Percentiles rank a stretch among this genome's conserved stretches.
Conservation (phyloP, 1,140 invertebrate genomes). For the Panagrolaimus sp. region DNA sequence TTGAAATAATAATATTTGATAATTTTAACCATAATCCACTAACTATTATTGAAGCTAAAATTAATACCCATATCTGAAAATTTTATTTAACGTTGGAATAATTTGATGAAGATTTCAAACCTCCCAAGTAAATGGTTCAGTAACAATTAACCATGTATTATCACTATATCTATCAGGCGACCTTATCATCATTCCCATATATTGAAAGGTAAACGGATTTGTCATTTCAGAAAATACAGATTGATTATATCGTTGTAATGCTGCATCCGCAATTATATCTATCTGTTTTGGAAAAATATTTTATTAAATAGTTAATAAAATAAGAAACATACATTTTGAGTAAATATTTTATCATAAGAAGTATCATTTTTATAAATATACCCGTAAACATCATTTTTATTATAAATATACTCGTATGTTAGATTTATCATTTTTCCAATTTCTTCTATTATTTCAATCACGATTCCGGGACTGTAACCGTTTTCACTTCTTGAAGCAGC, state of each 20-base stretch:
- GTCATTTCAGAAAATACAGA: not conserved
- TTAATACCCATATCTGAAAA: slow-evolving; percentile 14
- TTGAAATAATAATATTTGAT: slow-evolving; percentile 2
- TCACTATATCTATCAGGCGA: slow-evolving; percentile 10
- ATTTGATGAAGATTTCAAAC: not conserved
- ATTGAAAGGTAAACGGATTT: slow-evolving; percentile 3
- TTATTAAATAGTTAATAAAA: not conserved
- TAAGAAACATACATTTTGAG: not conserved
- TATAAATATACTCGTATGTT: slow-evolving; percentile 12
- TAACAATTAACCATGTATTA: slow-evolving; percentile 20
- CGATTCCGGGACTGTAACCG: slow-evolving; percentile 14
- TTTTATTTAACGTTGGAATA: too few relatives aligned
- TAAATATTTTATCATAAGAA: slow-evolving; percentile 11
- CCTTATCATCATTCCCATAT: slow-evolving; percentile 13
- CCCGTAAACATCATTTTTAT: not conserved
- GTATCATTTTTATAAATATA: too few relatives aligned
- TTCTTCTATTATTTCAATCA: slow-evolving; percentile 8
- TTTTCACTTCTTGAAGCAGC: not conserved
- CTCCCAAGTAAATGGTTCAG: slow-evolving; percentile 16
- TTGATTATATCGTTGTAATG: not conserved
- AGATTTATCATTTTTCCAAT: slow-evolving; percentile 15
- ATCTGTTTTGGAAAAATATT: too few relatives aligned
- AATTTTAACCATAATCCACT: not conserved
- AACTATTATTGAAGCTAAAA: not conserved
- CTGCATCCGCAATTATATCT: slow-evolving; percentile 12